Conservation (phyloP, 2,113 vertebrate species). For the Paratilapia polleni region DNA sequence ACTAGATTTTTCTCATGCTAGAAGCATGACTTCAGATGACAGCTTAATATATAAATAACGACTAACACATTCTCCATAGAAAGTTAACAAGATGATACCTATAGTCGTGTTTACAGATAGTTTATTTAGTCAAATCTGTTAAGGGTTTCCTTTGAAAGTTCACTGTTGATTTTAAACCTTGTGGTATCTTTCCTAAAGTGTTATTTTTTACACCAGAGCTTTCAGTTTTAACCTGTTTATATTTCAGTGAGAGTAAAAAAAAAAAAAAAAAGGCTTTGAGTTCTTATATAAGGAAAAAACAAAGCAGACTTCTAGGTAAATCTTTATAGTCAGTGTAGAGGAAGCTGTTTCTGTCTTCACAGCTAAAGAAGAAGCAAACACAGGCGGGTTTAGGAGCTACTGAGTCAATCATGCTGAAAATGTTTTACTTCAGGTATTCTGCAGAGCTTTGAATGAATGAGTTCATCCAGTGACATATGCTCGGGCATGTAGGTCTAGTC, state of each 20-base stretch:
- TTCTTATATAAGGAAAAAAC: background rate
- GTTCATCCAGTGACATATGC: conserved; percentile 11
- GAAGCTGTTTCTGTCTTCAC: background rate
- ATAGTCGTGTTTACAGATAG: too few species aligned
- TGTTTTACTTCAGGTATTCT: background rate
- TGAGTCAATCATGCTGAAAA: background rate
- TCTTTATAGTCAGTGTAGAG: background rate
- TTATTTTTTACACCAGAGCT: background rate
- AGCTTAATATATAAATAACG: too few species aligned
- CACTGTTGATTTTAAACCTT: accelerated
- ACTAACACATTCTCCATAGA: too few species aligned
- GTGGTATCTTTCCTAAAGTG: background rate
- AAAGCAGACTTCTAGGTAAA: background rate
- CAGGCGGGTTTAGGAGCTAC: background rate
- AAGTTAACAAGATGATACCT: too few species aligned
- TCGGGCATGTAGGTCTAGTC: background rate
- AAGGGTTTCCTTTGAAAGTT: background rate
- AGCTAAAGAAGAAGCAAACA: background rate
- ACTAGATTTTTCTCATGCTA: too few species aligned
- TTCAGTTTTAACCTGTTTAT: background rate
- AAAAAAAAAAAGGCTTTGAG: background rate
- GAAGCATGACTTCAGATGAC: too few species aligned
- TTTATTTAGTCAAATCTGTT: background rate
- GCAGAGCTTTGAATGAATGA: conserved; percentile 1
- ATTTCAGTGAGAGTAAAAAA: background rate